Evolutionary conservation across 2,888 invertebrate species (phyloP).

Genomic region (Ophion costatus): DNA sequence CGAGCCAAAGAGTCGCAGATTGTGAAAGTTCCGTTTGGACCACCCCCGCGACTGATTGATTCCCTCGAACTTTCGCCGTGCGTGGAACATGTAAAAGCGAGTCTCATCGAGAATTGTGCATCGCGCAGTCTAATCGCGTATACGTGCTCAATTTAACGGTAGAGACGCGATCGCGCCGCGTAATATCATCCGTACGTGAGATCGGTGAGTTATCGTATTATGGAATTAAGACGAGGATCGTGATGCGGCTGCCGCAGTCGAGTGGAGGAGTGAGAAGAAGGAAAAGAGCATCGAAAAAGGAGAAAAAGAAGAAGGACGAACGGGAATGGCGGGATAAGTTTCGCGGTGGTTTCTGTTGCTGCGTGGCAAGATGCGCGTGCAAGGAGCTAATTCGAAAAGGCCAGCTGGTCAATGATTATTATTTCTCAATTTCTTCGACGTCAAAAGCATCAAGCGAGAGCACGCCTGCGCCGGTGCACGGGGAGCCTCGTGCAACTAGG

Average conservation of each 20-base stretch:
- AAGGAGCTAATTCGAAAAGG: constrained; percentile 65
- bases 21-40: neutral
- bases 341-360: constrained; percentile 36
- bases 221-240: constrained; percentile 57
- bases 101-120: neutral
- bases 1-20: no score
- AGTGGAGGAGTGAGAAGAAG: constrained; percentile 61
- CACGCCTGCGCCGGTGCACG: constrained; percentile 29
- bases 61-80: no score
- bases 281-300: constrained; percentile 53
- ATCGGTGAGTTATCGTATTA: constrained; percentile 56
- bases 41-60: neutral
- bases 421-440: constrained; percentile 76
- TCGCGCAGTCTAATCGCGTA: constrained; percentile 11
- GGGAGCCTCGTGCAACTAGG: constrained; percentile 38
- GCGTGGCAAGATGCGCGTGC: constrained; percentile 57
- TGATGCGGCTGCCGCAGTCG: constrained; percentile 48
- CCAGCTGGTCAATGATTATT: constrained; percentile 76
- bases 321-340: constrained; percentile 40
- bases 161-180: constrained; percentile 11
- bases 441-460: constrained; percentile 66
- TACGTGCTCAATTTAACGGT: constrained; percentile 37
- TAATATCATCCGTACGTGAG: constrained; percentile 33
- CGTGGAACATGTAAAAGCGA: neutral
- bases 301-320: constrained; percentile 53